These are phyloP conservation scores for Tiaroga cobitis DNA, from an alignment of 2,797 vertebrate species.

Conservation along the genomic window DNA sequence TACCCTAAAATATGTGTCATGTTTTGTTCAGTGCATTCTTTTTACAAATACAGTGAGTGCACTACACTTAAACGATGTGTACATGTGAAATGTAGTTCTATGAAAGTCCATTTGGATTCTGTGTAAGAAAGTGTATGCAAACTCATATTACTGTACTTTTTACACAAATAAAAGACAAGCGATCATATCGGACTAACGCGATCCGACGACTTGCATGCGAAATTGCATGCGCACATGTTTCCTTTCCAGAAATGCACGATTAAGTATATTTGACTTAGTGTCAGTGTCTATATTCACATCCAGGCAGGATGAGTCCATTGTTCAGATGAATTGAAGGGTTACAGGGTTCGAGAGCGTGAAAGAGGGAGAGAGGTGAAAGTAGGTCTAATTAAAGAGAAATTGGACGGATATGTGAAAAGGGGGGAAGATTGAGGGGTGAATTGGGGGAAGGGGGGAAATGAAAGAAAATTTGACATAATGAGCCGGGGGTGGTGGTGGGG, in stretches of 20 bases:
- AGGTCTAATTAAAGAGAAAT: constrained; percentile 72
- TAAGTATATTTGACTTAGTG: constrained; percentile 42
- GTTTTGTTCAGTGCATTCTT: neutral
- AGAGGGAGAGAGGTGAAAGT: constrained; percentile 66
- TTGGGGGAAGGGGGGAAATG: constrained; percentile 62
- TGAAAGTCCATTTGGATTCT: neutral
- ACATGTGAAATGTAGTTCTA: neutral
- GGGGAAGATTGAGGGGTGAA: constrained; percentile 51
- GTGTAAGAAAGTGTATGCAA: neutral
- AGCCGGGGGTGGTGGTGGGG: constrained; percentile 68
- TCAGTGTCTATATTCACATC: constrained; percentile 45
- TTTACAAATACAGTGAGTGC: neutral
- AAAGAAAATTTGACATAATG: constrained; percentile 84
- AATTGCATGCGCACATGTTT: neutral
- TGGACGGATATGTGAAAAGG: constrained; percentile 70
- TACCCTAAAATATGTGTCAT: neutral
- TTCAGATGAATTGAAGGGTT: constrained; percentile 52
- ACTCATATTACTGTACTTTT: neutral
- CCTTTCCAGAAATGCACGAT: constrained; percentile 6
- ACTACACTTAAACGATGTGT: neutral
- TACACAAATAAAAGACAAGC: neutral
- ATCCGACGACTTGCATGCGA: neutral
- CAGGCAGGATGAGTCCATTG: constrained; percentile 55
- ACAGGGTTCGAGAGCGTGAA: constrained; percentile 56
- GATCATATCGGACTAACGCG: neutral